A percentile compares a stretch with the other conserved stretches of the same genome.
These are phyloP conservation scores for Seriola quinqueradiata DNA, from an alignment of 2,113 vertebrate species.

Conservation along the genomic window DNA sequence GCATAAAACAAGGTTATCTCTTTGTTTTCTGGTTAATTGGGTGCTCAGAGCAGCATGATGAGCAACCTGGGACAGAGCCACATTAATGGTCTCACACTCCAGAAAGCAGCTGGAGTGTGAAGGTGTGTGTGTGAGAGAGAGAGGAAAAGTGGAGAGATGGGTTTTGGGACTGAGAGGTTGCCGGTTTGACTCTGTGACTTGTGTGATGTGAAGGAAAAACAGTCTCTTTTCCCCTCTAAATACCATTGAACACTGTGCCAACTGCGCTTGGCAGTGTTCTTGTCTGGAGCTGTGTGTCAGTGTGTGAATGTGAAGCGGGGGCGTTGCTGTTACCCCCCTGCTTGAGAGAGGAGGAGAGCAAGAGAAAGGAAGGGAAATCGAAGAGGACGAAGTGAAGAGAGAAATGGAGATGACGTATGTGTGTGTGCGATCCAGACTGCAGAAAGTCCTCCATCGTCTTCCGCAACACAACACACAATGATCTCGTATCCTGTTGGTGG, in stretches of 20 bases:
- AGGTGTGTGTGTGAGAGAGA: background rate
- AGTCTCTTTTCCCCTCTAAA: background rate
- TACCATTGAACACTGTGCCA: background rate
- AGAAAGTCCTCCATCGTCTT: background rate
- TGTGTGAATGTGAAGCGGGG: slow-evolving; percentile 10
- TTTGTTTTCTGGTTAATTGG: slow-evolving; percentile 45
- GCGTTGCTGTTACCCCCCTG: background rate
- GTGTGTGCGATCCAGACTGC: background rate
- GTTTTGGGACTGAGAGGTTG: slow-evolving; percentile 13
- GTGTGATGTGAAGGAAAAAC: background rate
- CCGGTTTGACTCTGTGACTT: background rate
- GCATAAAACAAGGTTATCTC: slow-evolving; percentile 16
- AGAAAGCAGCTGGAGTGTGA: background rate
- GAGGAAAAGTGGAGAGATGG: background rate
- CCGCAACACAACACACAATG: too few species aligned
- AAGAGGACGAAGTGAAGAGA: too few species aligned
- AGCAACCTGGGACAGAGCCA: slow-evolving; percentile 7
- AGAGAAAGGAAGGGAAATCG: background rate
- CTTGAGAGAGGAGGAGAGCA: background rate
- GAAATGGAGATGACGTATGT: slow-evolving; percentile 37
- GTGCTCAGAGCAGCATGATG: slow-evolving; percentile 38
- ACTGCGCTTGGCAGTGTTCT: background rate
- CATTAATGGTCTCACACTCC: background rate
- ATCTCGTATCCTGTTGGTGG: too few species aligned
- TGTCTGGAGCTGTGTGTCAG: slow-evolving; percentile 1